Base-by-base conservation (phyloP, 2,113 vertebrate genomes). In the Paramisgurnus dabryanus region DNA sequence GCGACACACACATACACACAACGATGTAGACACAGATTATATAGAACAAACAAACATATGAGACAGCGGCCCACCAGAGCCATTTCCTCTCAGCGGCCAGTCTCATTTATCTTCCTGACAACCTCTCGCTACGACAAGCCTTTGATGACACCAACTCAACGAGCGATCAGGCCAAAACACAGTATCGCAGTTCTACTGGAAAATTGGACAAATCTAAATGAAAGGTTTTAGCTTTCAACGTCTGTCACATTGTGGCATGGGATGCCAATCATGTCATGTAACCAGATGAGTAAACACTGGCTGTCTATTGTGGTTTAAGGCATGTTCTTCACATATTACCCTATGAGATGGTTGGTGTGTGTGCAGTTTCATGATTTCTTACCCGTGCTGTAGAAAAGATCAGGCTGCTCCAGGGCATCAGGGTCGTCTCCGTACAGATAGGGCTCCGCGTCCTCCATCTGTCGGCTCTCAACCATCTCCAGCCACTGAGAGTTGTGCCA, bases 401-500 rank as follows among this genome's bases (percentile, higher is more conserved):
- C 93, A 0, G 94, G 93, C 81, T 95, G 92, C 82, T 97, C 95
- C 34, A 97, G 92, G 81, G 96, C 91, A 66, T 97, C 95, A 0
- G 93, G 91, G 3, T 94, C 92, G 4, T 95, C 96, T 0, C 93
- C 94, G 7, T 95, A 95, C 18, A 94, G 82, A 43, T 90, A 94
- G 76, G 94, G 92, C 53, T 96, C 95, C 0, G 89, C 93, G 40
- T 98, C 93, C 13, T 96, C 96, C 93, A 95, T 88, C 86, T 94
- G 93, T 6, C 93, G 92, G 83, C 92, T 96, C 89, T 96, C 95
- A 61, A 96, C 96, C 96, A 98, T 98, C 87, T 98, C 96, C 81
- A 98, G 83, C 97, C 97, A 98, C 89, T 98, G 96, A 9, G 95
- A 94, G 86, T 98, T 98, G 89, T 96, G 95, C 95, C 94, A 96